These are phyloP conservation scores for Acanthopleura granulata DNA, from an alignment of 2,888 invertebrate genomes.

Conservation along the genomic window DNA sequence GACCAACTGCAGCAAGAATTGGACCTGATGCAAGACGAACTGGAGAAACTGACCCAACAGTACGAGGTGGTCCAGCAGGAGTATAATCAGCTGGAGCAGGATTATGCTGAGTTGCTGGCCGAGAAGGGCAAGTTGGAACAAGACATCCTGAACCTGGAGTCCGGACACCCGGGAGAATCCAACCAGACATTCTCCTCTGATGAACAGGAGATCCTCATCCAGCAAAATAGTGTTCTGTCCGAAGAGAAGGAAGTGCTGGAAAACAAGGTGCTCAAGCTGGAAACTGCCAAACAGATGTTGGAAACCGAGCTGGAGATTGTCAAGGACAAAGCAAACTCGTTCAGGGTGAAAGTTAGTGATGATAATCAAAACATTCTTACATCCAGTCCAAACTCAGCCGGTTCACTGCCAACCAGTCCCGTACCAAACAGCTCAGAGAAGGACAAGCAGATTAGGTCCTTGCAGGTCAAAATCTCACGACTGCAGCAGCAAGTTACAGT, in stretches of 20 bases:
- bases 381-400: conserved; percentile 21
- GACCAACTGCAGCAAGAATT: conserved; percentile 47
- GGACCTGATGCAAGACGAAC: conserved; percentile 50
- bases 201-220: conserved; percentile 39
- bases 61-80: conserved; percentile 55
- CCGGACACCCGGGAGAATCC: conserved; percentile 18
- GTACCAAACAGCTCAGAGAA: conserved; percentile 30
- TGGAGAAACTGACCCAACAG: conserved; percentile 47
- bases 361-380: neutral
- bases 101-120: conserved; percentile 53
- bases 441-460: conserved; percentile 43
- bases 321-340: neutral
- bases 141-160: conserved; percentile 42
- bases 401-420: neutral
- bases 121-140: conserved; percentile 57
- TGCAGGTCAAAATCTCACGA: conserved; percentile 49
- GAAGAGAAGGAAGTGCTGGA: conserved; percentile 54
- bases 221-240: conserved; percentile 43
- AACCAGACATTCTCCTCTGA: conserved; percentile 25
- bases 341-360: conserved; percentile 18
- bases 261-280: conserved; percentile 48
- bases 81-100: conserved; percentile 52
- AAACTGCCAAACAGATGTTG: conserved; percentile 46
- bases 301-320: conserved; percentile 41
- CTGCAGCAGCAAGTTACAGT: conserved; percentile 55